These are phyloP conservation scores for Lutraria lutraria DNA, from an alignment of 2,888 invertebrate genomes.

Conservation along the genomic window DNA sequence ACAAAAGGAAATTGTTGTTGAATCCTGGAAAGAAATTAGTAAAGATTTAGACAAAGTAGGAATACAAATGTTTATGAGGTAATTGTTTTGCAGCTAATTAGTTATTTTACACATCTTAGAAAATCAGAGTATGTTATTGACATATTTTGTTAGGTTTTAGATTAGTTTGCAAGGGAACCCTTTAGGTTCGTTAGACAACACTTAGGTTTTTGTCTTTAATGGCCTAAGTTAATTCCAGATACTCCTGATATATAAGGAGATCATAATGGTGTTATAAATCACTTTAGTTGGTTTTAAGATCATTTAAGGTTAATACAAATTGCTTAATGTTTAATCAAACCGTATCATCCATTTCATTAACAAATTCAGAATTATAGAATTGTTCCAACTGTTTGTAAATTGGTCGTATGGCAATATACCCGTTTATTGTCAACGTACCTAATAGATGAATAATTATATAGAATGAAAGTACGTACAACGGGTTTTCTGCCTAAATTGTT, in stretches of 20 bases:
- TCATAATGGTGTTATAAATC: not conserved
- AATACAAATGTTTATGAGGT: conserved; percentile 82
- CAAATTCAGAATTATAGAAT: too few species aligned
- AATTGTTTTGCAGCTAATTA: conserved; percentile 51
- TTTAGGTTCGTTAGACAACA: not conserved
- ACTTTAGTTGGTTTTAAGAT: not conserved
- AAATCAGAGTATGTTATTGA: not conserved
- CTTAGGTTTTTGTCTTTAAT: too few species aligned
- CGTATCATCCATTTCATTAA: too few species aligned
- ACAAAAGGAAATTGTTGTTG: conserved; percentile 77
- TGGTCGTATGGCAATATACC: too few species aligned
- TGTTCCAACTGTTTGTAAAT: too few species aligned
- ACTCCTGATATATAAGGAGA: too few species aligned
- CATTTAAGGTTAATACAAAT: not conserved
- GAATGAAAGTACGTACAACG: too few species aligned
- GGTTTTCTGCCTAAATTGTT: too few species aligned
- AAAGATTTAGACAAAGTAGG: conserved; percentile 80
- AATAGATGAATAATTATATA: too few species aligned
- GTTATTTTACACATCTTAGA: not conserved
- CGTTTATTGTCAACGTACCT: too few species aligned
- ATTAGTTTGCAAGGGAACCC: not conserved
- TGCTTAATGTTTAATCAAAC: too few species aligned
- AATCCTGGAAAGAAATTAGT: conserved; percentile 78
- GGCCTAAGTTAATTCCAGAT: too few species aligned
- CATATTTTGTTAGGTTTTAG: not conserved